Evolutionary conservation across 2,888 invertebrate genomes (phyloP).

Genomic region (Pyralis farinalis): DNA sequence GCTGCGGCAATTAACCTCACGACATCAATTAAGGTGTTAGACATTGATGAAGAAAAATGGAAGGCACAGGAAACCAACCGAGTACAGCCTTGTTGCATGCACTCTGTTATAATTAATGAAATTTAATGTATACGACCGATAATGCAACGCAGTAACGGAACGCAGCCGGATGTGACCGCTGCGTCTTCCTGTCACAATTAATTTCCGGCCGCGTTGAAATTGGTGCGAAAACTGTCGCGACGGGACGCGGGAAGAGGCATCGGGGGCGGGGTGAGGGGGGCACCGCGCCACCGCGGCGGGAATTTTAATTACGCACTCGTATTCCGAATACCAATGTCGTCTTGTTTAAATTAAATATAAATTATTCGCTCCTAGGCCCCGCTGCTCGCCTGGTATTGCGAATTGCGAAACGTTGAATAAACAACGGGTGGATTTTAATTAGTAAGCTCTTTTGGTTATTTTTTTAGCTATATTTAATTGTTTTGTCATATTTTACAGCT

Average conservation of each 20-base stretch:
- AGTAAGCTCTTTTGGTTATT: slow-evolving; percentile 50
- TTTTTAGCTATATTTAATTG: slow-evolving; percentile 13
- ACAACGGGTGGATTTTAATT: slow-evolving; percentile 70
- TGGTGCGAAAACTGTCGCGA: slow-evolving; percentile 81
- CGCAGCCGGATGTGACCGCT: slow-evolving; percentile 75
- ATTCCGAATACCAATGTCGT: slow-evolving; percentile 81
- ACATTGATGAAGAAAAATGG: not conserved
- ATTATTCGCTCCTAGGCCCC: slow-evolving; percentile 78
- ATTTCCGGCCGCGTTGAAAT: slow-evolving; percentile 81
- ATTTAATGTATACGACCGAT: slow-evolving; percentile 41
- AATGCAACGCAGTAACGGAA: slow-evolving; percentile 65
- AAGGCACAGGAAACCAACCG: not conserved
- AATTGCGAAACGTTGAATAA: slow-evolving; percentile 65
- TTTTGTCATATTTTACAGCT: slow-evolving; percentile 1
- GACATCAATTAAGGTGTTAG: not conserved
- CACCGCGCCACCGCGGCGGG: slow-evolving; percentile 69
- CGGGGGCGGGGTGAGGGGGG: slow-evolving; percentile 30
- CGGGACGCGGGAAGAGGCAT: slow-evolving; percentile 30
- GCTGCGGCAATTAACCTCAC: not conserved
- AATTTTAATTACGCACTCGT: slow-evolving; percentile 81
- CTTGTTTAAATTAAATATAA: slow-evolving; percentile 82
- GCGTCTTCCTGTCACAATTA: slow-evolving; percentile 81
- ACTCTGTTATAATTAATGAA: slow-evolving; percentile 33
- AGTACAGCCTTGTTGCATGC: not conserved
- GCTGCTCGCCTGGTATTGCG: slow-evolving; percentile 67